phyloP scores from a whole-genome alignment of 2,113 vertebrate species.

The Channa argus region DNA sequence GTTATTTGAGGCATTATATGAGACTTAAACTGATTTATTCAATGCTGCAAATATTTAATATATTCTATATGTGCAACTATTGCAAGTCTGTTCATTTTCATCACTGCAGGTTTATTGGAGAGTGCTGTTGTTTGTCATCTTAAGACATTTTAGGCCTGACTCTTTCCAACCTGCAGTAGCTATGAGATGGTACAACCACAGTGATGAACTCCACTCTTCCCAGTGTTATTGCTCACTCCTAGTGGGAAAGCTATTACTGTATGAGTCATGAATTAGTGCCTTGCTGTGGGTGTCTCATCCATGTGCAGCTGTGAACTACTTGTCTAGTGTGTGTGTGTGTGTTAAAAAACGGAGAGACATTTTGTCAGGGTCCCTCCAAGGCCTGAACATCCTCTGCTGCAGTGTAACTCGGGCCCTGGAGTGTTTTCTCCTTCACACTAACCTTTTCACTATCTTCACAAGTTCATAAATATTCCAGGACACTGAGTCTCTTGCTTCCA shows the following conservation, averaged over 20 bases:
- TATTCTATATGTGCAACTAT: too few species aligned
- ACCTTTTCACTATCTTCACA: conserved; percentile 29
- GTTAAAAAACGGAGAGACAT: conserved; percentile 8
- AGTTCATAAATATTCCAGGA: conserved; percentile 31
- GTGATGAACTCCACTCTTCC: conserved; percentile 29
- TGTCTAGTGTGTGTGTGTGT: conserved; percentile 9
- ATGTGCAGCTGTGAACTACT: conserved; percentile 22
- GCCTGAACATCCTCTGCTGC: conserved; percentile 23
- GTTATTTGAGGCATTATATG: too few species aligned
- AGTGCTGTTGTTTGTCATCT: conserved; percentile 11
- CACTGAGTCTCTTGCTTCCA: neutral
- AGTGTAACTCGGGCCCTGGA: neutral
- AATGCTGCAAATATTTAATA: too few species aligned
- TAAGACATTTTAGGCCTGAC: neutral
- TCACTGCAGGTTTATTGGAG: too few species aligned
- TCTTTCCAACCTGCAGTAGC: conserved; percentile 16
- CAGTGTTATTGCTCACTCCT: conserved; percentile 28
- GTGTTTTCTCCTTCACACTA: conserved; percentile 37
- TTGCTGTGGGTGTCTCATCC: conserved; percentile 55
- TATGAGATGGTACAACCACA: conserved; percentile 24
- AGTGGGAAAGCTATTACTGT: conserved; percentile 53
- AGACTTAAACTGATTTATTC: too few species aligned
- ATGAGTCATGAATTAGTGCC: conserved; percentile 63
- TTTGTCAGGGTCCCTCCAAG: conserved; percentile 32
- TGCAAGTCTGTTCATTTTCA: too few species aligned